A percentile compares a stretch with the other conserved stretches of the same genome.
Conservation (phyloP, 2,113 vertebrate species). For the Capreolus pygargus region DNA sequence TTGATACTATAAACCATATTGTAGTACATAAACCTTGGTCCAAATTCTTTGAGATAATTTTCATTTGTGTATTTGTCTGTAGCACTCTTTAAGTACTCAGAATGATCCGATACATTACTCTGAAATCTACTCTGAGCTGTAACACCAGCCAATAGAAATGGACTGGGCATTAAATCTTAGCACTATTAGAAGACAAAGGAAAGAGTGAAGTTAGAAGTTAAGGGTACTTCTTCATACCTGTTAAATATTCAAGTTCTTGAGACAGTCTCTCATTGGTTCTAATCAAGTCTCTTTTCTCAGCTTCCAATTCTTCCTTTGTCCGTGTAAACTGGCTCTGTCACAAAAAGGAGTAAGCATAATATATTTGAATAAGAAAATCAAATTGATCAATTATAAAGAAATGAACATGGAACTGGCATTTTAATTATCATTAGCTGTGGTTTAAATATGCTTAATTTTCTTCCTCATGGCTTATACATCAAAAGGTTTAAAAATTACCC, state of each 20-base stretch:
- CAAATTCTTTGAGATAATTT: not conserved
- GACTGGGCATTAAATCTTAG: not conserved
- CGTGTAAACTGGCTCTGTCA: slow-evolving; percentile 87
- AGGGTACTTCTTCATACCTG: slow-evolving; percentile 82
- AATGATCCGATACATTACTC: not conserved
- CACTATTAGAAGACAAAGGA: not conserved
- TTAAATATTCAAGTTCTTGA: slow-evolving; percentile 92
- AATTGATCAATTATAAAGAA: not conserved
- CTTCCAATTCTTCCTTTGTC: slow-evolving; percentile 92
- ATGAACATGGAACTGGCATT: not conserved
- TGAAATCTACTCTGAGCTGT: not conserved
- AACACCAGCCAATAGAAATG: not conserved
- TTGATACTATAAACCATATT: not conserved
- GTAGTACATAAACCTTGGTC: not conserved
- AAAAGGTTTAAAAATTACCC: not conserved
- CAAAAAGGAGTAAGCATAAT: not conserved
- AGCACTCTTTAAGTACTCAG: slow-evolving; percentile 6
- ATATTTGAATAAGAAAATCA: not conserved
- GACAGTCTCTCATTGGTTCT: slow-evolving; percentile 91
- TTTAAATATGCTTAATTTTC: not conserved
- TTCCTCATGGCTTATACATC: not conserved
- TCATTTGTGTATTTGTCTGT: not conserved
- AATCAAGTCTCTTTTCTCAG: slow-evolving; percentile 94
- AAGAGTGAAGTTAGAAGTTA: not conserved
- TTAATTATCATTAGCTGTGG: not conserved